Percentiles rank a stretch among this genome's conserved stretches.
phyloP scores from a whole-genome alignment of 2,113 vertebrate species.

The Microtus montanus region DNA sequence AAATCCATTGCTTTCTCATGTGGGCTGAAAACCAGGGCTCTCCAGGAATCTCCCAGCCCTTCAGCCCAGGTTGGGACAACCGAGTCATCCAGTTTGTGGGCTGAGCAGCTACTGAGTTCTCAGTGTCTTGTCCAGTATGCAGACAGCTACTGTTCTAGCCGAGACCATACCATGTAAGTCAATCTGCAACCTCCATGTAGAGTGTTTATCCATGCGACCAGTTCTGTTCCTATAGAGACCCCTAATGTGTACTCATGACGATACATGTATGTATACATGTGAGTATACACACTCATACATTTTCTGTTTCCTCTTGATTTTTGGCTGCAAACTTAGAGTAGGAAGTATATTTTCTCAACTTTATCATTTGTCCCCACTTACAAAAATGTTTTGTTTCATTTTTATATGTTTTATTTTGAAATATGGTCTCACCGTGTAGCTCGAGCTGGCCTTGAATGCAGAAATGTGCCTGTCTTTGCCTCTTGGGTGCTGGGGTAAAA shows the following conservation, averaged over 20 bases:
- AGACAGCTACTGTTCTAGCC: not conserved
- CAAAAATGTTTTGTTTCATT: not conserved
- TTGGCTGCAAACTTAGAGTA: fast-evolving
- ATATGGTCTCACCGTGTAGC: not conserved
- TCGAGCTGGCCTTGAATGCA: not conserved
- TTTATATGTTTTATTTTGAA: not conserved
- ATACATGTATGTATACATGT: not conserved
- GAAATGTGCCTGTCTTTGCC: not conserved
- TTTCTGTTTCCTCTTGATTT: not conserved
- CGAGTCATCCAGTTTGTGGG: not conserved
- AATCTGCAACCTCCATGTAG: too few species aligned
- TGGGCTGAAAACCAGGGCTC: not conserved
- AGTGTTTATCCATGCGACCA: not conserved
- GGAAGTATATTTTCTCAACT: not conserved
- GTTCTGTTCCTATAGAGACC: not conserved
- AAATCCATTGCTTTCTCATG: not conserved
- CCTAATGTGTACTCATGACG: not conserved
- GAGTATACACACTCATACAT: not conserved
- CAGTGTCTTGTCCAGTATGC: not conserved
- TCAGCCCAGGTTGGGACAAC: not conserved
- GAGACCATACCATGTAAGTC: not conserved
- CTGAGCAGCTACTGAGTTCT: not conserved
- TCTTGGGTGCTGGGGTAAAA: not conserved
- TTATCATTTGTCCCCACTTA: fast-evolving
- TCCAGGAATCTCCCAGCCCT: not conserved